Evolutionary conservation across 2,113 vertebrate genomes (phyloP).

Genomic region (Perca schrenkii): DNA sequence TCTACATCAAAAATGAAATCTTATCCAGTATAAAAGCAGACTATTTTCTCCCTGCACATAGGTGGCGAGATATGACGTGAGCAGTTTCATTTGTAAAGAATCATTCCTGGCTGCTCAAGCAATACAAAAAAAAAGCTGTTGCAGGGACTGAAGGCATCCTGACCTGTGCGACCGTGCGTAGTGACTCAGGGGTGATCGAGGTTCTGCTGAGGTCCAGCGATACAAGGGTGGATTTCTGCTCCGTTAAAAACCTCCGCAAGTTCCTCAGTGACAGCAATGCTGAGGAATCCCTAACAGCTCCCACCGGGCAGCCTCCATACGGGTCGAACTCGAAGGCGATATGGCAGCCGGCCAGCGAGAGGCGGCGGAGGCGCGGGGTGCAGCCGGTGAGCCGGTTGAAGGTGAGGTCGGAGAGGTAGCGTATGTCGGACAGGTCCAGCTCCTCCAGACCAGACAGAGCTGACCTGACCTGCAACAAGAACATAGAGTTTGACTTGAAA

Average conservation of each 20-base stretch:
- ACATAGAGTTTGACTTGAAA: not conserved
- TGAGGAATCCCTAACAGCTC: conserved; percentile 73
- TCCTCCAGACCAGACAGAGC: conserved; percentile 84
- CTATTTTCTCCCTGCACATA: not conserved
- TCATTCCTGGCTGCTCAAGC: not conserved
- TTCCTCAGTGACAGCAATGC: conserved; percentile 86
- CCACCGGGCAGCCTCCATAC: conserved; percentile 69
- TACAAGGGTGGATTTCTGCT: conserved; percentile 76
- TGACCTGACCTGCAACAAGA: conserved; percentile 65
- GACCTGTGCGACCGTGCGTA: conserved; percentile 84
- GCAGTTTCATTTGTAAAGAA: not conserved
- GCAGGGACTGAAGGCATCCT: not conserved
- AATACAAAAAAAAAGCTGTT: conserved; percentile 12
- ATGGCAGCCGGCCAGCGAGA: conserved; percentile 88
- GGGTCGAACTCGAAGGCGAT: conserved; percentile 87
- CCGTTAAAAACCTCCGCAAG: conserved; percentile 81
- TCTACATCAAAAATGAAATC: not conserved
- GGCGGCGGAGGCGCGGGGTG: conserved; percentile 77
- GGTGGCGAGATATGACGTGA: not conserved
- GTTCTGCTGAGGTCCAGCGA: conserved; percentile 88
- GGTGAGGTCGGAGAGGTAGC: conserved; percentile 86
- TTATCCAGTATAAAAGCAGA: not conserved
- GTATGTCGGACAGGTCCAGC: conserved; percentile 86
- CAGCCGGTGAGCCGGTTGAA: conserved; percentile 88
- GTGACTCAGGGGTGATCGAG: conserved; percentile 82